These are phyloP conservation scores for Atrichornis clamosus DNA, from an alignment of 2,113 vertebrate species.

Conservation along the genomic window DNA sequence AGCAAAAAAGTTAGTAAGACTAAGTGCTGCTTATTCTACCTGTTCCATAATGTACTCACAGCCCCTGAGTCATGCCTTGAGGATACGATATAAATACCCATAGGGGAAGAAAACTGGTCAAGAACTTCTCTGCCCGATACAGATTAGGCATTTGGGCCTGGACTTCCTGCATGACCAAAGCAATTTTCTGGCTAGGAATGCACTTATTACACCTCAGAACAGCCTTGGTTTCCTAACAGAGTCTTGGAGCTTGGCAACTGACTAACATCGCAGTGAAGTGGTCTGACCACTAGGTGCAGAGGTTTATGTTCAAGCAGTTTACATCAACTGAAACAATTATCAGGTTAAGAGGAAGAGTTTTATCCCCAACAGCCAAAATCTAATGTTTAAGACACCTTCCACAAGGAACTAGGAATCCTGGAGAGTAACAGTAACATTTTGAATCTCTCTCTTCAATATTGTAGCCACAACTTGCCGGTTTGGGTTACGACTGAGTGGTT, in stretches of 20 bases:
- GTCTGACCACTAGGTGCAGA: neutral
- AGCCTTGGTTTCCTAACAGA: neutral
- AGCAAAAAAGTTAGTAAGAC: neutral
- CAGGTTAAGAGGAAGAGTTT: neutral
- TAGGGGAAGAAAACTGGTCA: neutral
- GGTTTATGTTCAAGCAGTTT: neutral
- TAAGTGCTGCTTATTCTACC: neutral
- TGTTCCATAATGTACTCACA: neutral
- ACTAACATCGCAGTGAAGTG: fast-evolving
- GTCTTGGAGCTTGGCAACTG: neutral
- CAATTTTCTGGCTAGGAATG: neutral
- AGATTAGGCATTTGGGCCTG: neutral
- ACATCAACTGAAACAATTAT: neutral
- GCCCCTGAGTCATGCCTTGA: neutral
- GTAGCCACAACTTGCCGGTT: fast-evolving
- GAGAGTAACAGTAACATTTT: neutral
- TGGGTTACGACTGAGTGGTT: neutral
- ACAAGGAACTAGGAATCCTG: neutral
- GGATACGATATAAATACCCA: neutral
- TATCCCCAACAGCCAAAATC: neutral
- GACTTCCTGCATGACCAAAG: neutral
- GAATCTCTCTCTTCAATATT: neutral
- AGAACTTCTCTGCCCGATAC: neutral
- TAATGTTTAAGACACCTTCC: neutral
- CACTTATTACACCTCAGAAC: neutral